Percentiles rank a stretch among this genome's conserved stretches.
Evolutionary conservation across 2,113 vertebrate genomes (phyloP).

Genomic region (Syngnathus floridae): DNA sequence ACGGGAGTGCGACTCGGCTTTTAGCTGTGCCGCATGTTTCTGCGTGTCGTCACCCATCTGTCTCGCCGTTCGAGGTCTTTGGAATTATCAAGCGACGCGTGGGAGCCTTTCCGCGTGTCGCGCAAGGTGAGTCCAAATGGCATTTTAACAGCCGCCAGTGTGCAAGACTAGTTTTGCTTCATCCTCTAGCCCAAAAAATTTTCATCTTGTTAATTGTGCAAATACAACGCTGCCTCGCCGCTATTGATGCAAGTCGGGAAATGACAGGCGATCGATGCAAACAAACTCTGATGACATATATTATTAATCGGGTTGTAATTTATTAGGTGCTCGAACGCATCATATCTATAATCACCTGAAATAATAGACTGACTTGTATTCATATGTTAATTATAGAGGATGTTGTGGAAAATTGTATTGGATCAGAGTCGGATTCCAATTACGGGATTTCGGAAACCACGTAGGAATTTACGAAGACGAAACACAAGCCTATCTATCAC

Average conservation of each 20-base stretch:
- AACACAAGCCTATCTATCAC: not conserved
- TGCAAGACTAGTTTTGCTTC: not conserved
- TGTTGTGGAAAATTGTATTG: not conserved
- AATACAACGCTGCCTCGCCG: slow-evolving; percentile 29
- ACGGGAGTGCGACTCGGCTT: not conserved
- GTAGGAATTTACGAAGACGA: not conserved
- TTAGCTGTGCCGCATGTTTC: not conserved
- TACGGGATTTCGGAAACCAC: not conserved
- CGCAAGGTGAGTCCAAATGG: slow-evolving; percentile 33
- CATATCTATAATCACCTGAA: not conserved
- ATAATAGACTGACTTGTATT: not conserved
- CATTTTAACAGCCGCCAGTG: slow-evolving; percentile 31
- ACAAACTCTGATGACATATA: not conserved
- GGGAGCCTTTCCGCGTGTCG: slow-evolving; percentile 42
- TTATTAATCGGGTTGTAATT: not conserved
- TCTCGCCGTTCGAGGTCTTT: slow-evolving; percentile 43
- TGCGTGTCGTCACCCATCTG: slow-evolving; percentile 46
- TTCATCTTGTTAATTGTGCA: slow-evolving; percentile 36
- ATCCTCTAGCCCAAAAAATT: slow-evolving; percentile 9
- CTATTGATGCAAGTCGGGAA: slow-evolving; percentile 45
- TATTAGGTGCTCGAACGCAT: not conserved
- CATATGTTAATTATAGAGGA: not conserved
- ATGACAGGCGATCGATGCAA: slow-evolving; percentile 29
- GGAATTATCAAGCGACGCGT: slow-evolving; percentile 47
- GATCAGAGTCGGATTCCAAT: not conserved